Evolutionary conservation across 2,797 vertebrate species (phyloP), one percentile per base, ranked within the genome.

Genomic region (Megalops cyprinoides): DNA sequence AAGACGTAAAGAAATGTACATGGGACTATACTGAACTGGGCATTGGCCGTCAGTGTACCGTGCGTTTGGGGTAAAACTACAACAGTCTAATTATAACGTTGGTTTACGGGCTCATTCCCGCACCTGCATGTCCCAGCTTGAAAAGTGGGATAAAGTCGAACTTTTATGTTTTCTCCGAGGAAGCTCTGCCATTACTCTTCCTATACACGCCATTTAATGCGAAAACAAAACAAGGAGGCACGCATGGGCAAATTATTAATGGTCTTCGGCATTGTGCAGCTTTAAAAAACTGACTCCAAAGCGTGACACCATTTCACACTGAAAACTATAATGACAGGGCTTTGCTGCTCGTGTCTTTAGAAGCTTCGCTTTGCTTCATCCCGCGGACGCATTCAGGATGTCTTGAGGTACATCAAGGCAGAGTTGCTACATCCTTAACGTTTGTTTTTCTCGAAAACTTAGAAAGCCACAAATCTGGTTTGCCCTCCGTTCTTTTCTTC

Each of bases 401-500:
- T 39, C 20, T 69, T 69, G 12, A 69, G 37, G 15, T 69, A 69
- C 2, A 14, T 34, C 14, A 69, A 39, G 39, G 39, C 15, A 69
- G 65, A 69, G 20, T 69, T 39, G 7, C 23, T 34, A 37, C 2
- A 12, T 8, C 62, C 15, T 15, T 65, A 65, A 1, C 25, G 12
- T 25, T 60, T 34, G 10, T 42, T 69, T 20, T 39, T 8, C 65
- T 69, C 65, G 39, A 7, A 69, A 69, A 69, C 62, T 67, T 67
- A 67, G n/a, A n/a, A 67, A 31, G 20, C 20, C 65, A 10, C 31
- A 69, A 69, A 69, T 67, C 56, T 34, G 77, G 53, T 79, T n/a
- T n/a, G 42, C 23, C n/a, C 20, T 73, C 49, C 23, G 9, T 78
- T 78, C 28, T 62, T 20, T 65, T 28, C 39, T n/a, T n/a, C n/a